phyloP scores from a whole-genome alignment of 1,140 invertebrate species.

The Galleria mellonella region DNA sequence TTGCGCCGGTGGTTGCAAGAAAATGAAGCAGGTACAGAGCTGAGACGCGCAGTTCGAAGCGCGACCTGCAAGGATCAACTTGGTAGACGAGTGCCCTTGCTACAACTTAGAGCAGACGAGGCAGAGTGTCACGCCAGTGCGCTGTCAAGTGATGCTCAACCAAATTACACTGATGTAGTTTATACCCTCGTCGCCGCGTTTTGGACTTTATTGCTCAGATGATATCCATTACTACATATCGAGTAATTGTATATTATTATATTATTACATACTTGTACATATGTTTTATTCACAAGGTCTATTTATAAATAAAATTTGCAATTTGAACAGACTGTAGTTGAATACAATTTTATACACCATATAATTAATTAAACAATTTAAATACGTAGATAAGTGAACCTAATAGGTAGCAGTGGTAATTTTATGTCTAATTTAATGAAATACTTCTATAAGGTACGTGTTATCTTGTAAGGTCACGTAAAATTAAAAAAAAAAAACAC shows the following conservation, averaged over 20 bases:
- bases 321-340: slow-evolving; percentile 17
- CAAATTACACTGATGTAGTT: slow-evolving; percentile 40
- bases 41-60: slow-evolving; percentile 58
- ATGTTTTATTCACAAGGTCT: slow-evolving; percentile 16
- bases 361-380: slow-evolving; percentile 6
- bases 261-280: slow-evolving; percentile 20
- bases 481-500: slow-evolving; percentile 1
- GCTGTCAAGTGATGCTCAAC: slow-evolving; percentile 76
- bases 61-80: slow-evolving; percentile 80
- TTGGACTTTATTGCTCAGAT: slow-evolving; percentile 50
- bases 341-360: slow-evolving; percentile 24
- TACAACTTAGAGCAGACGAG: slow-evolving; percentile 83
- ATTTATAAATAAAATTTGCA: slow-evolving; percentile 4
- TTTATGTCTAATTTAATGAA: too few species aligned
- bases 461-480: neutral
- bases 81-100: slow-evolving; percentile 77
- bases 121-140: slow-evolving; percentile 85
- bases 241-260: slow-evolving; percentile 1
- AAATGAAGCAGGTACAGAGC: slow-evolving; percentile 71
- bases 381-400: slow-evolving; percentile 15
- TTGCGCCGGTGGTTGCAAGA: slow-evolving; percentile 83
- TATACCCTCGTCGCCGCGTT: slow-evolving; percentile 40
- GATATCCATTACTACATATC: slow-evolving; percentile 25
- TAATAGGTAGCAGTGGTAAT: slow-evolving; percentile 10
- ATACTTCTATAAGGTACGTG: slow-evolving; percentile 1